These are phyloP conservation scores for Embiotoca jacksoni DNA, from an alignment of 2,113 vertebrate species.

Conservation along the genomic window DNA sequence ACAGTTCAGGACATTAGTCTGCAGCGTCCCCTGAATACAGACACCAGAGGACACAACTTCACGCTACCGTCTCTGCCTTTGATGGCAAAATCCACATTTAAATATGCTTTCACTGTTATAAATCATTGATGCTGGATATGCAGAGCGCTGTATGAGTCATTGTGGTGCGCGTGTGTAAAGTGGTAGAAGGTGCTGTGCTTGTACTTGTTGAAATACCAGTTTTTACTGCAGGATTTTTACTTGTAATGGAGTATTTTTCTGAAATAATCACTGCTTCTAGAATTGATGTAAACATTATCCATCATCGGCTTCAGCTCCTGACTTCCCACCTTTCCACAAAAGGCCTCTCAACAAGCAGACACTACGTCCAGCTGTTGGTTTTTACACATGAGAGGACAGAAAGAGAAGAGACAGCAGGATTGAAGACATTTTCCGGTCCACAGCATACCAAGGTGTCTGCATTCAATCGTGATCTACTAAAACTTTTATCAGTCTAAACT, in stretches of 20 bases:
- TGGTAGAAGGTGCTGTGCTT: not conserved
- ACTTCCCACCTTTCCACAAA: not conserved
- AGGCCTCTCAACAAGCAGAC: slow-evolving; percentile 16
- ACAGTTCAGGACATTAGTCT: slow-evolving; percentile 11
- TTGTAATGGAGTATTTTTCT: too few species aligned
- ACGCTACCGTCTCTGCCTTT: not conserved
- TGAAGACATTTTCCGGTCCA: slow-evolving; percentile 13
- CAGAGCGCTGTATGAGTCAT: not conserved
- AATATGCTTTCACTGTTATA: not conserved
- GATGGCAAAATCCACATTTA: slow-evolving; percentile 21
- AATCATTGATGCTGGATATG: not conserved
- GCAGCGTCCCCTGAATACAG: not conserved
- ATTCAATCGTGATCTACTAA: slow-evolving; percentile 40
- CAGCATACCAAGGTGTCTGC: slow-evolving; percentile 10
- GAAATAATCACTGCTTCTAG: not conserved
- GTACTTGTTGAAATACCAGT: not conserved
- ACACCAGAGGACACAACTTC: not conserved
- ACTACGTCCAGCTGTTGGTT: slow-evolving; percentile 37
- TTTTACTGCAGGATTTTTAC: too few species aligned
- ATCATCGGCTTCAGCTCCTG: not conserved
- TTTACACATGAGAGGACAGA: slow-evolving; percentile 39
- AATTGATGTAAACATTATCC: not conserved
- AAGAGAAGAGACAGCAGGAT: slow-evolving; percentile 21
- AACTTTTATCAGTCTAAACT: slow-evolving; percentile 39
- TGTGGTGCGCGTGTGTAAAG: not conserved